Percentiles rank a stretch among this genome's conserved stretches.
Conservation (phyloP, 2,797 vertebrate species). For the Enoplosus armatus region DNA sequence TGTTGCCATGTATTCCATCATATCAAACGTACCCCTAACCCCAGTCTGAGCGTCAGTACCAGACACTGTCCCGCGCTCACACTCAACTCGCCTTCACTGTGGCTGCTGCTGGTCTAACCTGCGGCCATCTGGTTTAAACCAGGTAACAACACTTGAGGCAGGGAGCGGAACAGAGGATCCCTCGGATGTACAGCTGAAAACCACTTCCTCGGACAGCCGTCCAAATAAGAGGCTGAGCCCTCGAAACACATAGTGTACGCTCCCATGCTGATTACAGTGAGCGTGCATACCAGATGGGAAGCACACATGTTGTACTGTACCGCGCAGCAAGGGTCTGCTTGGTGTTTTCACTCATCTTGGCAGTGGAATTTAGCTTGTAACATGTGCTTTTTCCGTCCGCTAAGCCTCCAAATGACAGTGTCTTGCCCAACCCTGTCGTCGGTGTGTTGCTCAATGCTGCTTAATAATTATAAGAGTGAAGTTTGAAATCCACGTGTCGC, state of each 20-base stretch:
- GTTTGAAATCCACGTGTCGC: constrained; percentile 19
- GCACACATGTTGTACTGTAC: constrained; percentile 53
- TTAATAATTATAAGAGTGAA: constrained; percentile 48
- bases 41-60: constrained; percentile 4
- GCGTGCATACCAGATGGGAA: constrained; percentile 69
- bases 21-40: not conserved
- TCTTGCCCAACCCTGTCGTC: constrained; percentile 9
- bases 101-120: constrained; percentile 17
- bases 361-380: constrained; percentile 55
- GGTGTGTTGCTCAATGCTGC: constrained; percentile 32
- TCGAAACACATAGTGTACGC: constrained; percentile 40
- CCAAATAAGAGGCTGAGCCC: constrained; percentile 63
- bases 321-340: not conserved
- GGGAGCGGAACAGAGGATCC: constrained; percentile 11
- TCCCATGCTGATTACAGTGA: constrained; percentile 74
- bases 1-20: not conserved
- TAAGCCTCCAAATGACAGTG: constrained; percentile 67
- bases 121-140: constrained; percentile 51
- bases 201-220: constrained; percentile 49
- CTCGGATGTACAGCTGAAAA: constrained; percentile 61
- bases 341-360: constrained; percentile 42
- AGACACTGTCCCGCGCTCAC: constrained; percentile 3
- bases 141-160: constrained; percentile 23
- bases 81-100: not conserved
- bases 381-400: constrained; percentile 46